Evolutionary conservation across 2,113 vertebrate genomes (phyloP), one percentile per base, ranked within the genome.

Genomic region (Clinocottus analis): DNA sequence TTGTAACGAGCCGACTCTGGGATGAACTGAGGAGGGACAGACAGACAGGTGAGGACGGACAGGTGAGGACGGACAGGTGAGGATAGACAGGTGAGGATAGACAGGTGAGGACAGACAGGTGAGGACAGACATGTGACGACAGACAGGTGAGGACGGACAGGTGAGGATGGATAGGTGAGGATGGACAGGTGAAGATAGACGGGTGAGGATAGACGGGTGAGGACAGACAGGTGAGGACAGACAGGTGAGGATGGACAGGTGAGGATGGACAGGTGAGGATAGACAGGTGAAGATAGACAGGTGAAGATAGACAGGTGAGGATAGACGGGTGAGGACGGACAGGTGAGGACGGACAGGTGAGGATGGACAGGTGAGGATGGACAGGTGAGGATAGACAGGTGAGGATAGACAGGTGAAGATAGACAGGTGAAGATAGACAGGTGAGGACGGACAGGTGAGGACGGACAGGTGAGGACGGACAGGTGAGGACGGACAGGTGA

Each of bases 1-100:
- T 97, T 94, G 89, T 95, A 98, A 9, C 97, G 94, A 0, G 96
- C 97, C 0, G 97, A 99, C 85, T 99, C 98, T 0, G 98, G 98
- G 71, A 99, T 96, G n/a, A 96, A 97, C 98, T 99, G 71, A 4
- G 7, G 37, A n/a, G n/a, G n/a, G n/a, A n/a, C n/a, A n/a, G 9
- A 41, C 11, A 19, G 23, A 25, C n/a, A 63, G 29, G 9, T 11
- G 62, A 43, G 4, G 39, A 31, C 45, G 17, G 21, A 77, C 64
- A 61, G 16, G 29, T n/a, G 39, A 75, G n/a, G n/a, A 75, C 39
- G 7, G 43, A 43, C 41, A 43, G n/a, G n/a, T n/a, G n/a, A n/a
- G n/a, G n/a, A n/a, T n/a, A n/a, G n/a, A n/a, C n/a, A n/a, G n/a
- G n/a, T n/a, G n/a, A n/a, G n/a, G n/a, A n/a, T n/a, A n/a, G 41